phyloP scores from a whole-genome alignment of 2,113 vertebrate genomes.

The Apodemus speciosus region DNA sequence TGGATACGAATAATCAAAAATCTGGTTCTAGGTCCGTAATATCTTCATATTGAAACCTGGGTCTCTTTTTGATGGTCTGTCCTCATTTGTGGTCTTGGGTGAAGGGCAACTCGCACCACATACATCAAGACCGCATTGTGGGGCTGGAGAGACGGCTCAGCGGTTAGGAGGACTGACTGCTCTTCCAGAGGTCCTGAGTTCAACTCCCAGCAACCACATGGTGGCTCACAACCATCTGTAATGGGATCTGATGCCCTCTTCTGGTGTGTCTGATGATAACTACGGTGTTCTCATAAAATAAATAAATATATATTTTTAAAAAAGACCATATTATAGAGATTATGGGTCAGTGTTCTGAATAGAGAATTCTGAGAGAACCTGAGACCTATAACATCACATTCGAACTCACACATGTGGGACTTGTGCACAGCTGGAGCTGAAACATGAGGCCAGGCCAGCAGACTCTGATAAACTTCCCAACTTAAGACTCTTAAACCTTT shows the following conservation, averaged over 20 bases:
- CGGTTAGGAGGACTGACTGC: too few relatives aligned
- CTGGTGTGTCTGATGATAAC: too few relatives aligned
- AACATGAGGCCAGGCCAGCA: background rate
- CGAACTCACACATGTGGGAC: background rate
- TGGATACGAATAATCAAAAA: background rate
- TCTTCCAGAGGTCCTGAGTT: too few relatives aligned
- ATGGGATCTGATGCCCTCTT: too few relatives aligned
- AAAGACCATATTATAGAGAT: background rate
- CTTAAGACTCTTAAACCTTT: background rate
- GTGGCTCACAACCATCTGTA: too few relatives aligned
- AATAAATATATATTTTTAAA: too few relatives aligned
- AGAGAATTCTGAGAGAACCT: constrained; percentile 3
- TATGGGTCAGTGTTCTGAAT: background rate
- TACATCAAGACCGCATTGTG: background rate
- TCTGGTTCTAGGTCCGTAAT: background rate
- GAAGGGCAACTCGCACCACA: background rate
- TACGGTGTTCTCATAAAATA: too few relatives aligned
- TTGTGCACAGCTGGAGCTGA: rapidly evolving
- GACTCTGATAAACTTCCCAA: background rate
- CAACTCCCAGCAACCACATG: too few relatives aligned
- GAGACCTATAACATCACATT: background rate
- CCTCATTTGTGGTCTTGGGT: background rate
- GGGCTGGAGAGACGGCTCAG: background rate
- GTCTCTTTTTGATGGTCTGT: background rate
- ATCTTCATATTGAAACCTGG: background rate